These are phyloP conservation scores for Chironomus striatipennis DNA, from an alignment of 1,140 invertebrate genomes.

Conservation along the genomic window DNA sequence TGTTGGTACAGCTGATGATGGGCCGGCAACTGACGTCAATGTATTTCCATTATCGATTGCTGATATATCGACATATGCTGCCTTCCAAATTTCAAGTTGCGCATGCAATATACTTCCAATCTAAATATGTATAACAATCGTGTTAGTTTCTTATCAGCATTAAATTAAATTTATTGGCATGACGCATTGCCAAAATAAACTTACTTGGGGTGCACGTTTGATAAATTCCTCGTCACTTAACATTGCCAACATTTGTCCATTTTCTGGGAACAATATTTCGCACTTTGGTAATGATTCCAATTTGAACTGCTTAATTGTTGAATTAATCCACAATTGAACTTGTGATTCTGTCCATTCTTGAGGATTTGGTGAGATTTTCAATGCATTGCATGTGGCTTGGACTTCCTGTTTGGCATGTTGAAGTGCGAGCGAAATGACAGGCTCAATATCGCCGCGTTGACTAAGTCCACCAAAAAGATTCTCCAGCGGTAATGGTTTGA, in stretches of 20 bases:
- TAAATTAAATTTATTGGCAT: not conserved
- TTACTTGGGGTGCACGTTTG: constrained; percentile 66
- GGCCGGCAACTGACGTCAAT: constrained; percentile 24
- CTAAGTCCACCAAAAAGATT: constrained; percentile 44
- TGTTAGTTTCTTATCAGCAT: not conserved
- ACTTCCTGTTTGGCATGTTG: constrained; percentile 79
- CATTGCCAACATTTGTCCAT: constrained; percentile 62
- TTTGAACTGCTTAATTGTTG: constrained; percentile 69
- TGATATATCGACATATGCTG: constrained; percentile 40
- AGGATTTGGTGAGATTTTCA: constrained; percentile 82
- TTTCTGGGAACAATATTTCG: constrained; percentile 49
- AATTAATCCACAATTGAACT: constrained; percentile 78
- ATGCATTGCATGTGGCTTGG: constrained; percentile 68
- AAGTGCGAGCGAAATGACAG: constrained; percentile 73
- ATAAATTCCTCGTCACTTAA: constrained; percentile 80
- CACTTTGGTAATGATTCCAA: constrained; percentile 64
- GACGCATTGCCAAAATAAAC: constrained; percentile 28
- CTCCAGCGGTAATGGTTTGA: constrained; percentile 60
- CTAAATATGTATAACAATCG: constrained; percentile 41
- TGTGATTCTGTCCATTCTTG: constrained; percentile 71
- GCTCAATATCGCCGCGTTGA: constrained; percentile 62
- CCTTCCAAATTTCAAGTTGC: constrained; percentile 88
- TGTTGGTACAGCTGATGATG: constrained; percentile 28
- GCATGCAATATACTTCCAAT: constrained; percentile 77
- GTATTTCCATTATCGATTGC: not conserved